A percentile compares a stretch with the other conserved stretches of the same genome.
Conservation (phyloP, 2,797 vertebrate species). For the Phoeniculus purpureus region DNA sequence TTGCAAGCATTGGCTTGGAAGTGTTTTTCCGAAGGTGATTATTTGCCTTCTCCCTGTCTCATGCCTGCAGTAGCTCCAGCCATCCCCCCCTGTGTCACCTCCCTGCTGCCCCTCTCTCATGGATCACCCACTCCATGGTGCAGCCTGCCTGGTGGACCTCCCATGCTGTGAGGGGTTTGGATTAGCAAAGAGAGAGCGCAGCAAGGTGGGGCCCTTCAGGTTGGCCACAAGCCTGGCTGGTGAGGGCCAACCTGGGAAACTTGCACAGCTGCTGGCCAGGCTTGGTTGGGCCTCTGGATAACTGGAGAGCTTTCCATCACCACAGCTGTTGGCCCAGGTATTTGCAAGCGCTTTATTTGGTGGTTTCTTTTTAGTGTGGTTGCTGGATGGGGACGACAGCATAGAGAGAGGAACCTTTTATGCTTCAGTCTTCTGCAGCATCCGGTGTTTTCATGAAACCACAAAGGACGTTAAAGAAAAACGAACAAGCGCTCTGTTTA, state of each 20-base stretch:
- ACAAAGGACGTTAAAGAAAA: constrained; percentile 64
- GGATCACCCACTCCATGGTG: not conserved
- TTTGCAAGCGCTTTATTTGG: constrained; percentile 63
- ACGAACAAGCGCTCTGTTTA: constrained; percentile 67
- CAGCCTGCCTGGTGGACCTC: not conserved
- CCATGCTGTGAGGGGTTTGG: not conserved
- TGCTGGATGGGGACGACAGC: constrained; percentile 54
- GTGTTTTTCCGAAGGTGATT: constrained; percentile 7
- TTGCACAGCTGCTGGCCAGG: constrained; percentile 17
- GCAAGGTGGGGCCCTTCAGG: not conserved
- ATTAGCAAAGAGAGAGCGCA: not conserved
- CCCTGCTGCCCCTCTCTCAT: not conserved
- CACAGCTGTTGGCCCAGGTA: constrained; percentile 45
- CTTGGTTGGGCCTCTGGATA: constrained; percentile 36
- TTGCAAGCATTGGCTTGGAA: constrained; percentile 29
- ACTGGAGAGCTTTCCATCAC: constrained; percentile 61
- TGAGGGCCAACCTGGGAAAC: constrained; percentile 30
- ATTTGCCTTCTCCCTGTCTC: not conserved
- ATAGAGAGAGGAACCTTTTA: constrained; percentile 67
- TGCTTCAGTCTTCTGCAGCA: constrained; percentile 54
- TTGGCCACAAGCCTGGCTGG: not conserved
- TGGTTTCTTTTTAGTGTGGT: constrained; percentile 65
- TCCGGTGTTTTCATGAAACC: constrained; percentile 67
- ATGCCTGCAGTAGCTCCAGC: not conserved
- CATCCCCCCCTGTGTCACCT: rapidly evolving